A percentile compares a stretch with the other conserved stretches of the same genome.
Conservation (phyloP, 1,140 invertebrate species). For the Bradysia coprophila region DNA sequence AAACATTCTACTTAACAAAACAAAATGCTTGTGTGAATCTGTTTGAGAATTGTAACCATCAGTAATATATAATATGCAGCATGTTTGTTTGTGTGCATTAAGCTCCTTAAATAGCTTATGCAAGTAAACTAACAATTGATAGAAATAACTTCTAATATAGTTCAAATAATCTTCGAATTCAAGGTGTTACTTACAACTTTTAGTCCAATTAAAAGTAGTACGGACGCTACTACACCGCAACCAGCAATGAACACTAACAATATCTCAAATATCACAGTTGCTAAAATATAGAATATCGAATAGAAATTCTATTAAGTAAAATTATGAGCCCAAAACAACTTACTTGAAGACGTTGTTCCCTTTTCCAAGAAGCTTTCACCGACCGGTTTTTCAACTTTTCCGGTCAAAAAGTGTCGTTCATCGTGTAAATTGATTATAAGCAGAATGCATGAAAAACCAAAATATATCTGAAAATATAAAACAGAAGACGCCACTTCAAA, state of each 20-base stretch:
- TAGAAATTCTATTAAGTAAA: neutral
- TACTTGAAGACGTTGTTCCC: neutral
- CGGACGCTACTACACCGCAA: conserved; percentile 1
- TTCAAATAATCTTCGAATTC: no score
- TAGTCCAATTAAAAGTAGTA: conserved; percentile 1
- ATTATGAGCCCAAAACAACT: neutral
- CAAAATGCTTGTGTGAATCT: no score
- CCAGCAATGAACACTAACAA: neutral
- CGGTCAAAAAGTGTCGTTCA: conserved; percentile 2
- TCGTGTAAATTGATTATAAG: neutral
- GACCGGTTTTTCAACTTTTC: conserved; percentile 1
- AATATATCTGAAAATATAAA: conserved; percentile 2
- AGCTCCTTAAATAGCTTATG: no score
- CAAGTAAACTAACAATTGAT: no score
- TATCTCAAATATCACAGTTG: conserved; percentile 4
- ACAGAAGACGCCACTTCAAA: no score
- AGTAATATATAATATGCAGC: no score
- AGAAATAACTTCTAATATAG: no score
- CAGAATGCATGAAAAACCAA: neutral
- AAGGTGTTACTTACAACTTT: conserved; percentile 1
- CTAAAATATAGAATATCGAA: neutral
- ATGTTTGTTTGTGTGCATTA: no score
- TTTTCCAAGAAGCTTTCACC: neutral
- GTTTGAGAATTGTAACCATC: no score
- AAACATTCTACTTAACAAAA: no score